Evolutionary conservation across 2,888 invertebrate genomes (phyloP), one percentile per base, ranked within the genome.

Genomic region (Mycalesis mineus): DNA sequence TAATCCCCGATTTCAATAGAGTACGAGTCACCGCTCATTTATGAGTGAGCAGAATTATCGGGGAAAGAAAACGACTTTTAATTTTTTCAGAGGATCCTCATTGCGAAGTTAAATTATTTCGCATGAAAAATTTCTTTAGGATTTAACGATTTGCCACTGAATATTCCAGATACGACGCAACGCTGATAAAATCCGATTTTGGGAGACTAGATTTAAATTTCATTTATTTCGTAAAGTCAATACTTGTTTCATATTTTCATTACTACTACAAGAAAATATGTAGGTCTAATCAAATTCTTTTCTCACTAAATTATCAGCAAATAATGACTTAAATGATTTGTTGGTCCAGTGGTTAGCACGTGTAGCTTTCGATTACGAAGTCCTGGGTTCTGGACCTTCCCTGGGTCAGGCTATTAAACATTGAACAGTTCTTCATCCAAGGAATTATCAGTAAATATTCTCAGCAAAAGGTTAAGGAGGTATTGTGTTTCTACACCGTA

Each of bases 101-200:
- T 75, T 77, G 69, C 68, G 63, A 82, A 83, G 82, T 82, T 79
- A 80, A 82, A 86, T 88, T 80, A 84, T 84, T 82, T 77, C 76
- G 80, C 82, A 76, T 82, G 80, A 78, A 70, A 69, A 72, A 75
- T 72, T 80, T 77, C 77, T 82, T 76, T 72, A 84, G 80, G 70
- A 77, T 71, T 78, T 80, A 77, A 75, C 73, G 74, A 80, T 77
- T 79, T 72, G 67, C 69, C 64, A 68, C 66, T 71, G 73, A 72
- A 73, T 73, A 70, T 75, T 68, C 65, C 73, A 75, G 72, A 77
- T 78, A 75, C 75, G 77, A 75, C 63, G 67, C 66, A 69, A 70
- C 71, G 72, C 72, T 71, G 60, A 63, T 64, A 63, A 65, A 68
- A 75, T 74, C 66, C 63, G 67, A 77, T 77, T 76, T 72, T 11